These are phyloP conservation scores for Prenolepis imparis DNA, from an alignment of 2,888 invertebrate species.

Conservation along the genomic window DNA sequence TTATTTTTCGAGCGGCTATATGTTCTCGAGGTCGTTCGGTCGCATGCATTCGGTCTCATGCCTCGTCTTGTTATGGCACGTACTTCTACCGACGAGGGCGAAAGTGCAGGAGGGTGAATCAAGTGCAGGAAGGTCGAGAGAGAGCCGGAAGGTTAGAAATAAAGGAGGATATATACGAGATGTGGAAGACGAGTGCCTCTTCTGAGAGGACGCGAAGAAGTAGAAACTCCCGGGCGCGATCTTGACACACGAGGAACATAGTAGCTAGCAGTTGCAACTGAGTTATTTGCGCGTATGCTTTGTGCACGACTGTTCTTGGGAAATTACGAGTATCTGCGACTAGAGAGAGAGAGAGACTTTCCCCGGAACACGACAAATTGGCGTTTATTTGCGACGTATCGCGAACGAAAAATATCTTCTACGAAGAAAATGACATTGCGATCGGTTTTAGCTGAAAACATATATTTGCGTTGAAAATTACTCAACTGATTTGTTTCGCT, in stretches of 20 bases:
- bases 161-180: not conserved
- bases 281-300: slow-evolving; percentile 27
- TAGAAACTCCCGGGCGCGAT: slow-evolving; percentile 60
- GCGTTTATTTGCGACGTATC: not conserved
- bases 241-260: slow-evolving; percentile 42
- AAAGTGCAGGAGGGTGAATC: slow-evolving; percentile 20
- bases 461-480: not conserved
- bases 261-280: not conserved
- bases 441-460: not conserved
- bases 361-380: not conserved
- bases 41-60: slow-evolving; percentile 11
- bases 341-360: not conserved
- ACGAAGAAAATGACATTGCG: not conserved
- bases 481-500: not conserved
- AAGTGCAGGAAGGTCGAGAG: too few species aligned
- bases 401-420: not conserved
- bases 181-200: slow-evolving; percentile 55
- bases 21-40: not conserved
- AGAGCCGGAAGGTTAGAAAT: not conserved
- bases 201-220: slow-evolving; percentile 44
- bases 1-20: slow-evolving; percentile 22
- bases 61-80: slow-evolving; percentile 44
- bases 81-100: slow-evolving; percentile 7
- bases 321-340: not conserved
- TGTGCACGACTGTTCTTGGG: not conserved